Evolutionary conservation across 2,113 vertebrate species (phyloP).

Genomic region (Carassius carassius): DNA sequence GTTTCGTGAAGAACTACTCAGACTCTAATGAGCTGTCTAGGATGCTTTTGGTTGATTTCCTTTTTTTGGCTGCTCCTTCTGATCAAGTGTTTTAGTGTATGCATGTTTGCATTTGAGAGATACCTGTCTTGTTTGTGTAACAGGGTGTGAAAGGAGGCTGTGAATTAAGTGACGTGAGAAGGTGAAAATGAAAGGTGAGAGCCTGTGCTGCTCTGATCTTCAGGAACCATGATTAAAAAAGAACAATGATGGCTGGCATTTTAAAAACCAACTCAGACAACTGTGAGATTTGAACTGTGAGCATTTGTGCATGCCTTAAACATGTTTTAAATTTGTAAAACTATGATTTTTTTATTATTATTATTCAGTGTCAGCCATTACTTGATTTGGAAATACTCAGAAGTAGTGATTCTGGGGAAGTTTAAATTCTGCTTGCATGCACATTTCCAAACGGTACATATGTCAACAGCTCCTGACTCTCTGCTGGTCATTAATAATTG

Average conservation of each 20-base stretch:
- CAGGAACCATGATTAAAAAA: background rate
- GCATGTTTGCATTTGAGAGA: background rate
- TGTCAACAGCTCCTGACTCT: conserved; percentile 24
- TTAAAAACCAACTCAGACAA: background rate
- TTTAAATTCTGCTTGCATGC: background rate
- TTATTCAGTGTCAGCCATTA: conserved; percentile 1
- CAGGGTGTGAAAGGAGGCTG: background rate
- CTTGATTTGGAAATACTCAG: background rate
- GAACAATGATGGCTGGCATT: background rate
- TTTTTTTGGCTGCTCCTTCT: background rate
- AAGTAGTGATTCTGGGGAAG: background rate
- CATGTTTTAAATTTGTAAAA: background rate
- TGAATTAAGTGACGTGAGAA: conserved; percentile 8
- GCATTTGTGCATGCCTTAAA: background rate
- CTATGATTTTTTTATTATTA: background rate
- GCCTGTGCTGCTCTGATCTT: background rate
- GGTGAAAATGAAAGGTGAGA: conserved; percentile 38
- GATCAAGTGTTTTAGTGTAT: conserved; percentile 17
- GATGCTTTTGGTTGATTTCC: background rate
- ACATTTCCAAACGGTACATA: conserved; percentile 1
- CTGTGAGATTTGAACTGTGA: background rate
- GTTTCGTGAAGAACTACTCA: background rate
- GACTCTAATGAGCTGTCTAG: conserved; percentile 21
- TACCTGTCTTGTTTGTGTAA: conserved; percentile 24
- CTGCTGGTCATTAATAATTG: conserved; percentile 34